Base-by-base conservation (phyloP, 2,888 invertebrate genomes). In the Catocala sponsa region DNA sequence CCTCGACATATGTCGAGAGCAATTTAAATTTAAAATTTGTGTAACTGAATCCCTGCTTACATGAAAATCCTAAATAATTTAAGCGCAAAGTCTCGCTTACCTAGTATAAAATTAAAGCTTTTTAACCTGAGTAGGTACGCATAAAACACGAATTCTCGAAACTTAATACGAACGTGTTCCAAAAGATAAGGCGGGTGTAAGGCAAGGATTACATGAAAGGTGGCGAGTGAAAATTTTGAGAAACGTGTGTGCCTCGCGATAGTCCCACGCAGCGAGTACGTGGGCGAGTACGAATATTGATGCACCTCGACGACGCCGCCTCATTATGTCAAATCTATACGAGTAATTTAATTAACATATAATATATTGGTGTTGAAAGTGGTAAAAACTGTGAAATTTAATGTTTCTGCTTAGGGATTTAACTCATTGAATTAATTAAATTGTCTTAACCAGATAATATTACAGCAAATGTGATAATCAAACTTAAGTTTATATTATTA, bases 221-320 rank as follows among this genome's bases (percentile, higher is more conserved):
- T 84, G 80, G 80, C 67, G 75, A 82, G 78, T 76, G 78, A 83
- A 85, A 83, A 79, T 85, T 88, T 88, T 82, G 84, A 86, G 84
- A 84, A 83, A 80, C 78, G 72, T 78, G 78, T 79, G 73, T 76
- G 66, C 68, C 59, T 56, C 54, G 70, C 72, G 56, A 59, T 76
- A 81, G 68, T 74, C 88, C 89, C 80, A 87, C 84, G 83, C 85
- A 68, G 50, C 55, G 44, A 57, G 10, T 48, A 65, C 77, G 90
- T 91, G 88, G 90, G 91, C 84, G 89, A 84, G 76, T 82, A 85
- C 86, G 84, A 86, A 87, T 86, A 88, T 84, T 84, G 85, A 88
- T 88, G 89, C 81, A 77, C 75, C 83, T 82, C 71, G 70, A 65
- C 76, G 59, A 74, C 79, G 67, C 69, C 73, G 82, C 74, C 80